Base-by-base conservation (phyloP, 2,888 invertebrate genomes). In the Aromia moschata region DNA sequence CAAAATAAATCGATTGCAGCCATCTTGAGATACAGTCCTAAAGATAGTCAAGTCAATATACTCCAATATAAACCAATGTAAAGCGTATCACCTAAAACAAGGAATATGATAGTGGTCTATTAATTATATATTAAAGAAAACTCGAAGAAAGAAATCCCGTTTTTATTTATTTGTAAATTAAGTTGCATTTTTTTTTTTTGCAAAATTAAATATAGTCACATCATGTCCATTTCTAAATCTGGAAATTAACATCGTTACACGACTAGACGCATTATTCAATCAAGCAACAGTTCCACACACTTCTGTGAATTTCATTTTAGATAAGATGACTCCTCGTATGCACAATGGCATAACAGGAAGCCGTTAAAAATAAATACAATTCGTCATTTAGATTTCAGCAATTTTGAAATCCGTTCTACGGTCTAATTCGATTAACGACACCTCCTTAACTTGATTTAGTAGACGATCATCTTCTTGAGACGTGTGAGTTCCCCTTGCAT, bases 401-500 rank as follows among this genome's bases (percentile, higher is more conserved):
- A 38, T 49, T 38, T 38, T 38, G 38, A 49, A 49, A 49, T 49
- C 49, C 37, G 14, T 49, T 25, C 9, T 11, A 5, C 12, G 17
- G 15, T 25, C 25, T 30, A 38, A 49, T 38, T 25, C 14, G 25
- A 15, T 25, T 40, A 36, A 33, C 33, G 17, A 47, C 47, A 47
- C 47, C 37, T 46, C 30, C 17, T 17, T 25, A 25, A 25, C 25
- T 25, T 7, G 25, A 25, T 41, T 36, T 10, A 51, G 16, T 15
- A 25, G 37, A 18, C 30, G n/a, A n/a, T n/a, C n/a, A 44, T 49
- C 31, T 16, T 44, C 25, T 45, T 36, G 17, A 44, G 30, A 61
- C 55, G 41, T 56, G 53, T 52, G 40, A 54, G 47, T 52, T 43
- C 59, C 58, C 57, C 54, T 55, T 54, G 38, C 49, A 55, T 43